These are phyloP conservation scores for Drosophila miranda DNA, from an alignment of 1,140 invertebrate genomes.

Conservation along the genomic window DNA sequence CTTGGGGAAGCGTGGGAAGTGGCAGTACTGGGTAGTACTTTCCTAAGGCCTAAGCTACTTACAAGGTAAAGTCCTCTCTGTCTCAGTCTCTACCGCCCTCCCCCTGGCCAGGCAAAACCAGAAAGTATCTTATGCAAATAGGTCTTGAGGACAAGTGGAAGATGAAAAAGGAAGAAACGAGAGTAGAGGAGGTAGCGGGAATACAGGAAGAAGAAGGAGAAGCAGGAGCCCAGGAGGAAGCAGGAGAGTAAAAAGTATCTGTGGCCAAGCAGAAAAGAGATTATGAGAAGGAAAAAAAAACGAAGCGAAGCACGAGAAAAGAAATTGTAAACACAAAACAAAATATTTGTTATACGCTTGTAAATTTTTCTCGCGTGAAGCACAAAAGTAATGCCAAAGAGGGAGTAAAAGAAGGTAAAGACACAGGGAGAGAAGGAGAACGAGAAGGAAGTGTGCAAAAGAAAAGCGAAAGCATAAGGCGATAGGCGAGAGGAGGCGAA, in stretches of 20 bases:
- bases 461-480: slow-evolving; percentile 57
- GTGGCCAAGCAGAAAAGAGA: background rate
- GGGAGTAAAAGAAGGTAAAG: slow-evolving; percentile 12
- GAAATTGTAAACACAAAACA: slow-evolving; percentile 71
- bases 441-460: slow-evolving; percentile 15
- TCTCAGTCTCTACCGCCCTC: background rate
- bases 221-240: slow-evolving; percentile 1
- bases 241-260: no score
- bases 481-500: background rate
- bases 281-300: slow-evolving; percentile 1
- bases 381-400: slow-evolving; percentile 20
- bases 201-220: background rate
- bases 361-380: slow-evolving; percentile 67
- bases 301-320: slow-evolving; percentile 20
- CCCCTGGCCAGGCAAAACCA: background rate
- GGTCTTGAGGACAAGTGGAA: slow-evolving; percentile 36
- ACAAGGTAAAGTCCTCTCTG: slow-evolving; percentile 47
- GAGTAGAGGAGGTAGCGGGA: background rate
- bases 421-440: slow-evolving; percentile 24
- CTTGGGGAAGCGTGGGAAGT: slow-evolving; percentile 45
- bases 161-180: slow-evolving; percentile 8
- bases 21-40: slow-evolving; percentile 20
- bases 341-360: slow-evolving; percentile 80
- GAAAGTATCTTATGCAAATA: slow-evolving; percentile 75
- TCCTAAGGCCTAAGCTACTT: slow-evolving; percentile 66